A percentile compares a stretch with the other conserved stretches of the same genome.
These are phyloP conservation scores for Cephalotes varians DNA, from an alignment of 2,888 invertebrate genomes.

Conservation along the genomic window DNA sequence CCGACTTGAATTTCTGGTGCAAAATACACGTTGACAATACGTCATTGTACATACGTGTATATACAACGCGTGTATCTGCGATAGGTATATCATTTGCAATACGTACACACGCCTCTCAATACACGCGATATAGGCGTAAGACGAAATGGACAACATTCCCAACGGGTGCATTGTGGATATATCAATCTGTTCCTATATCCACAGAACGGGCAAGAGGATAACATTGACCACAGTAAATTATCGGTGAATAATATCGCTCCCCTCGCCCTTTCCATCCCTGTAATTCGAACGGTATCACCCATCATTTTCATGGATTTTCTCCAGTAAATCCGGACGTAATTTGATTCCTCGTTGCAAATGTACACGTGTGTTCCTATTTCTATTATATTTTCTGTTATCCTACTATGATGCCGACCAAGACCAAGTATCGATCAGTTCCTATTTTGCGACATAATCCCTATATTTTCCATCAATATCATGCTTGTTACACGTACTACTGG, in stretches of 20 bases:
- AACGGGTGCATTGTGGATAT: constrained; percentile 79
- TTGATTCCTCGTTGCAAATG: constrained; percentile 49
- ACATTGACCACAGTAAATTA: constrained; percentile 64
- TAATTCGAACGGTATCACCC: constrained; percentile 59
- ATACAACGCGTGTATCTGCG: neutral
- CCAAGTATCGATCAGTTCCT: constrained; percentile 23
- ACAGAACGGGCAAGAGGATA: constrained; percentile 29
- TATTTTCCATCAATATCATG: neutral
- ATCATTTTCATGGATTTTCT: constrained; percentile 70
- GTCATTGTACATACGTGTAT: neutral
- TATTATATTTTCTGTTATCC: constrained; percentile 64
- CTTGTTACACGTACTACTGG: neutral
- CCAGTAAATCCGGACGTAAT: constrained; percentile 71
- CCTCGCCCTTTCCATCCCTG: constrained; percentile 30
- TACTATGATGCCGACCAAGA: constrained; percentile 35
- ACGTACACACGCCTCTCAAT: constrained; percentile 12
- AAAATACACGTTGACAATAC: constrained; percentile 14
- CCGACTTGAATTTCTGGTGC: neutral
- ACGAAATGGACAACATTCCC: constrained; percentile 74
- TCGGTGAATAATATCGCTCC: constrained; percentile 82
- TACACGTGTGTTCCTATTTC: constrained; percentile 57
- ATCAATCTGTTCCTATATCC: constrained; percentile 59
- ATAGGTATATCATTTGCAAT: constrained; percentile 15
- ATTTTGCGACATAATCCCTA: neutral
- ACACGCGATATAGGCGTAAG: constrained; percentile 48